Evolutionary conservation across 2,888 invertebrate genomes (phyloP).

Genomic region (Drosophila neonasuta): DNA sequence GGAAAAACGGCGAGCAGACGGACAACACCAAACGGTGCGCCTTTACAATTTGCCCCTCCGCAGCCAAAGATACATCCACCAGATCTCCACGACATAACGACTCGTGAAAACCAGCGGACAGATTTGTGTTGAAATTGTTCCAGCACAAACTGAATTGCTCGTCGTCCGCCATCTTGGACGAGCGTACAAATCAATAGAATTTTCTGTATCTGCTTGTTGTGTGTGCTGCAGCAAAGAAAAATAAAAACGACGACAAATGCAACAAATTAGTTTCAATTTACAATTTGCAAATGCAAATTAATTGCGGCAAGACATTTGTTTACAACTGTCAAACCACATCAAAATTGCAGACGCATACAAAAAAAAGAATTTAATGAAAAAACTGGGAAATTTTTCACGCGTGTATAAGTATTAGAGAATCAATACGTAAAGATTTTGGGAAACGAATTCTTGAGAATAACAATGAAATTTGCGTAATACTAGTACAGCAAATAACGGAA

Average conservation of each 20-base stretch:
- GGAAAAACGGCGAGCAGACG: slow-evolving; percentile 89
- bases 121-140: slow-evolving; percentile 89
- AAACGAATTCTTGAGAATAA: background rate
- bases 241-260: background rate
- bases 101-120: slow-evolving; percentile 88
- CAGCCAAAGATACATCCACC: slow-evolving; percentile 88
- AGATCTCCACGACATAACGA: slow-evolving; percentile 87
- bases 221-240: slow-evolving; percentile 35
- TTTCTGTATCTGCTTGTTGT: slow-evolving; percentile 66
- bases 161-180: slow-evolving; percentile 87
- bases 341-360: slow-evolving; percentile 54
- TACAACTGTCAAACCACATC: slow-evolving; percentile 44
- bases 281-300: slow-evolving; percentile 8
- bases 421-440: slow-evolving; percentile 3
- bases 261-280: slow-evolving; percentile 27
- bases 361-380: slow-evolving; percentile 41
- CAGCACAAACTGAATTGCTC: slow-evolving; percentile 89
- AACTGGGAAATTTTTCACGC: slow-evolving; percentile 71
- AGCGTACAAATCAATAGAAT: slow-evolving; percentile 71
- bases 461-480: background rate
- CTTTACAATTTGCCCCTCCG: slow-evolving; percentile 87
- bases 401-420: slow-evolving; percentile 2
- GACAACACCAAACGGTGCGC: slow-evolving; percentile 88
- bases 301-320: slow-evolving; percentile 44
- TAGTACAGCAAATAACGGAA: background rate